These are phyloP conservation scores for Neotoma lepida DNA, from an alignment of 2,113 vertebrate genomes.

Conservation along the genomic window DNA sequence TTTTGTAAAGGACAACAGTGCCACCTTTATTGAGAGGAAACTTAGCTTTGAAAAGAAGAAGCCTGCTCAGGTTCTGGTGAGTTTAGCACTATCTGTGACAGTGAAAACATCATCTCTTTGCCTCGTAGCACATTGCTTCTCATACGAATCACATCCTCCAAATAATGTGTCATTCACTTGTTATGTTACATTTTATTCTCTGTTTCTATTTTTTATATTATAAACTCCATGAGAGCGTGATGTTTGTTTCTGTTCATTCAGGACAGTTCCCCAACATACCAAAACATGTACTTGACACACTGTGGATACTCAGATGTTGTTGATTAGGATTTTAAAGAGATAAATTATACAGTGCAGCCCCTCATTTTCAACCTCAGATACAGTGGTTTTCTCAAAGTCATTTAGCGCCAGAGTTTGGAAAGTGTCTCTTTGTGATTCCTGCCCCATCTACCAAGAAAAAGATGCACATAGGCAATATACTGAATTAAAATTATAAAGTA, in stretches of 20 bases:
- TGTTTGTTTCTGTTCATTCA: not conserved
- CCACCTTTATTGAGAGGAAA: conserved; percentile 94
- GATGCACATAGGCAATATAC: not conserved
- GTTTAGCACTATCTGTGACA: conserved; percentile 49
- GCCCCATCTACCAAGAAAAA: not conserved
- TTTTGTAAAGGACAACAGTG: conserved; percentile 92
- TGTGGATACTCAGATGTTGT: not conserved
- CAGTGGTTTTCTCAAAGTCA: not conserved
- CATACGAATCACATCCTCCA: not conserved
- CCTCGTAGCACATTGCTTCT: not conserved
- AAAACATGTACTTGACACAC: not conserved
- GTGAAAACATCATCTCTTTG: not conserved
- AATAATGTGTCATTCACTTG: not conserved
- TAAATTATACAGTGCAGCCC: not conserved
- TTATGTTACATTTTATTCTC: not conserved
- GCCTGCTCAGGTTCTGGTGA: conserved; percentile 83
- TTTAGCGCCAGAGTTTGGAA: not conserved
- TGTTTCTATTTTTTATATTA: not conserved
- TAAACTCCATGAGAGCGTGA: not conserved
- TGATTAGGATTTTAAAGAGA: not conserved
- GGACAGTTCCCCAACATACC: not conserved
- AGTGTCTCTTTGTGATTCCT: not conserved
- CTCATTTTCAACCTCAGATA: not conserved
- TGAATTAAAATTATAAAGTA: conserved; percentile 21
- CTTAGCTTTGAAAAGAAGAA: conserved; percentile 97